Evolutionary conservation across 1,140 invertebrate species (phyloP).

Genomic region (Ceratoteleas bidentatus): DNA sequence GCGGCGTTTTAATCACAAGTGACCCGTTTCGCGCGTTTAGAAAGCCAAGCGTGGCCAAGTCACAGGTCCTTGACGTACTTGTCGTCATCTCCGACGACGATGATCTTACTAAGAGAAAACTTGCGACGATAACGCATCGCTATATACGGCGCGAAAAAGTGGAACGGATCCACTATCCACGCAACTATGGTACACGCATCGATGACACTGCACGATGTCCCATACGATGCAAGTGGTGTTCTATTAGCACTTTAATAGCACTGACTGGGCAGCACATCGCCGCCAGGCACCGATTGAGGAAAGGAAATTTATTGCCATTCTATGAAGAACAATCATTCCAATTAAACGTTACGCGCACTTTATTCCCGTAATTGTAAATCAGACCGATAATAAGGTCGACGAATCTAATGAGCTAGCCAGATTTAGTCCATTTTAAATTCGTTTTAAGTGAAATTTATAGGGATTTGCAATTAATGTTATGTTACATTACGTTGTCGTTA

Average conservation of each 20-base stretch:
- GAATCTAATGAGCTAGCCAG: slow-evolving; percentile 9
- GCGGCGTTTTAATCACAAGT: slow-evolving; percentile 62
- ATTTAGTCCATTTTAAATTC: not conserved
- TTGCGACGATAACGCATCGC: slow-evolving; percentile 61
- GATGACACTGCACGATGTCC: slow-evolving; percentile 53
- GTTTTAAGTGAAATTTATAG: too few species aligned
- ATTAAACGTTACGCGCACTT: slow-evolving; percentile 42
- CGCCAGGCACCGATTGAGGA: slow-evolving; percentile 34
- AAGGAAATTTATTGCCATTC: slow-evolving; percentile 58
- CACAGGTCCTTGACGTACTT: slow-evolving; percentile 58
- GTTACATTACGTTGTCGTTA: too few species aligned
- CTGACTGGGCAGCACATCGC: slow-evolving; percentile 25
- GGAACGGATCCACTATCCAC: slow-evolving; percentile 71
- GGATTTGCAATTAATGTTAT: too few species aligned
- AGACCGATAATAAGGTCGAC: slow-evolving; percentile 35
- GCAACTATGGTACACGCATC: slow-evolving; percentile 58
- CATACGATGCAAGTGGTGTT: slow-evolving; percentile 43
- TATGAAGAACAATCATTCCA: slow-evolving; percentile 60
- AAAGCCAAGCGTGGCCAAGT: slow-evolving; percentile 67
- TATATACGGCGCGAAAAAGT: slow-evolving; percentile 75
- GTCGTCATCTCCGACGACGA: slow-evolving; percentile 29
- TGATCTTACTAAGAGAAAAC: slow-evolving; percentile 74
- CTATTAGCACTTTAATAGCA: slow-evolving; percentile 60
- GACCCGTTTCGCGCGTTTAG: slow-evolving; percentile 73
- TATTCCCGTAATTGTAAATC: slow-evolving; percentile 42